A percentile compares a stretch with the other conserved stretches of the same genome.
phyloP scores from a whole-genome alignment of 2,797 vertebrate genomes.

The Rhodeus uyekii region DNA sequence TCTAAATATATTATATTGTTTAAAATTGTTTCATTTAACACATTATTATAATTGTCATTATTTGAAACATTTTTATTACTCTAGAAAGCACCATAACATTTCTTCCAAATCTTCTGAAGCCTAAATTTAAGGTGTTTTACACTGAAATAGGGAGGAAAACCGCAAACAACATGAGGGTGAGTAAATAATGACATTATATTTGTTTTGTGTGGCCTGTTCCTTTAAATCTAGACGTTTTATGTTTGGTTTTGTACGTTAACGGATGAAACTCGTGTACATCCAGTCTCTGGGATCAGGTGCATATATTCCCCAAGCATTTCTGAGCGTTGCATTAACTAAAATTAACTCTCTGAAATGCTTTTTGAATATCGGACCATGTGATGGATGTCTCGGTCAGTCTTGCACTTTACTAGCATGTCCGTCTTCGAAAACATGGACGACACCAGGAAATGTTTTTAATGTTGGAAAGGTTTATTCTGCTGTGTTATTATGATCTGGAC shows the following conservation, averaged over 20 bases:
- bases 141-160: neutral
- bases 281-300: slow-evolving; percentile 6
- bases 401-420: neutral
- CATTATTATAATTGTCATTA: neutral
- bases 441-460: slow-evolving; percentile 6
- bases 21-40: neutral
- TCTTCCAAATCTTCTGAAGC: neutral
- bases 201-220: neutral
- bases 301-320: slow-evolving; percentile 15
- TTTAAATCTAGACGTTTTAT: neutral
- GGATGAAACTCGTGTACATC: neutral
- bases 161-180: neutral
- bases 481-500: neutral
- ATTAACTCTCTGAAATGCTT: neutral
- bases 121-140: neutral
- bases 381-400: slow-evolving; percentile 6
- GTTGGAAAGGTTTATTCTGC: neutral
- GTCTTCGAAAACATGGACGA: neutral
- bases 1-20: neutral
- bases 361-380: neutral
- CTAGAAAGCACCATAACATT: neutral
- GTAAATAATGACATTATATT: neutral
- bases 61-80: no score
- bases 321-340: neutral
- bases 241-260: slow-evolving; percentile 1